Percentiles rank a stretch among this genome's conserved stretches.
Evolutionary conservation across 2,888 invertebrate species (phyloP).

Genomic region (Amorpha juglandis): DNA sequence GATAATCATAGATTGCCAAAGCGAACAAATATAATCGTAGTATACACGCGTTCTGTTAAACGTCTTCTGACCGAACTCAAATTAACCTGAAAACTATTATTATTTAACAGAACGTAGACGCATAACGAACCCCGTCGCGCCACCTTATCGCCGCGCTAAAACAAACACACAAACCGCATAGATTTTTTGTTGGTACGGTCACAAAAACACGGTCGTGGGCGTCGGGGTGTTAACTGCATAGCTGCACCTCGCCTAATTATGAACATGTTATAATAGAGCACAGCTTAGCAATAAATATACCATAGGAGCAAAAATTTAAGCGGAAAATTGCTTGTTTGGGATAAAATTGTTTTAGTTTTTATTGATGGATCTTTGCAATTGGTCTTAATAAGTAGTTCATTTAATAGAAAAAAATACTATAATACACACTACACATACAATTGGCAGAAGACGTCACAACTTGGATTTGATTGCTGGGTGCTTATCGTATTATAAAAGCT

Average conservation of each 20-base stretch:
- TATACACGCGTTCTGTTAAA: no score
- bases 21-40: no score
- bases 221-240: conserved; percentile 68
- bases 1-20: no score
- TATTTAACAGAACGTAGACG: not conserved
- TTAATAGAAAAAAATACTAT: no score
- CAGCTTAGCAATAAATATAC: not conserved
- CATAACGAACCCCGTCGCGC: conserved; percentile 39
- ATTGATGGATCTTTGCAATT: no score
- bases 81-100: conserved; percentile 6
- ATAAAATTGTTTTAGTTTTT: no score
- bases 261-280: conserved; percentile 41
- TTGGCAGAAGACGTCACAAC: no score
- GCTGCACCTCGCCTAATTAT: conserved; percentile 29
- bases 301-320: not conserved
- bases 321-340: not conserved
- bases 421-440: no score
- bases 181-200: conserved; percentile 66
- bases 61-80: not conserved
- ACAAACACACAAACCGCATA: conserved; percentile 74
- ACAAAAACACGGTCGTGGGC: conserved; percentile 48
- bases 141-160: conserved; percentile 70
- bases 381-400: no score
- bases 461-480: no score
- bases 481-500: no score